Conservation (phyloP, 1,140 invertebrate genomes). For the Philopotamus ludificatus region DNA sequence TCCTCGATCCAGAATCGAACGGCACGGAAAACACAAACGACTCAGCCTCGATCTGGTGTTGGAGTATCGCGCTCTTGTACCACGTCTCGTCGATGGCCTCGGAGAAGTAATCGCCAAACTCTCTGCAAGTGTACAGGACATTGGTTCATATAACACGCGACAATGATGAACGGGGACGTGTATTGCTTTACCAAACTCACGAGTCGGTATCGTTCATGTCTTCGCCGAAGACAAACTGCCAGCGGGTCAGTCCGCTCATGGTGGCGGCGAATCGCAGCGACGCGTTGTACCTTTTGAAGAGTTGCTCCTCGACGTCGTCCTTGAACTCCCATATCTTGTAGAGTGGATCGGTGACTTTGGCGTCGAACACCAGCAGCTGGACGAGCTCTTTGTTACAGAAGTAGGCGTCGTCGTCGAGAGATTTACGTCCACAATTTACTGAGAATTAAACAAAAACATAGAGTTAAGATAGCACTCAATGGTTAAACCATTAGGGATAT, state of each 20-base stretch:
- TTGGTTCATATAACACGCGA: neutral
- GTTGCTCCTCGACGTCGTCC: constrained; percentile 53
- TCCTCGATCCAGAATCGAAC: constrained; percentile 58
- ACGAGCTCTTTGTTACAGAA: constrained; percentile 85
- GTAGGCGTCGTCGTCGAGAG: constrained; percentile 67
- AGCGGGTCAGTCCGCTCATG: constrained; percentile 82
- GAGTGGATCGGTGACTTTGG: constrained; percentile 72
- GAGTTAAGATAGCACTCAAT: too few species aligned
- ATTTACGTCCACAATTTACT: constrained; percentile 64
- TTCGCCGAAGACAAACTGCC: constrained; percentile 70
- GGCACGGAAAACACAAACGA: constrained; percentile 79
- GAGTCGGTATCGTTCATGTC: constrained; percentile 41
- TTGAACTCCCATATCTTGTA: constrained; percentile 64
- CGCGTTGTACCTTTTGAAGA: constrained; percentile 66
- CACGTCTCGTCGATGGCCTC: constrained; percentile 86
- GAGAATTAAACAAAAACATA: too few species aligned
- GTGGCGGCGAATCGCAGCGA: constrained; percentile 81
- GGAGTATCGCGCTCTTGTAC: constrained; percentile 88
- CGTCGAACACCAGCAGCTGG: constrained; percentile 83
- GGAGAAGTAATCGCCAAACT: constrained; percentile 76
- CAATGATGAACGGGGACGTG: too few species aligned
- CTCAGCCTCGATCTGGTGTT: constrained; percentile 73
- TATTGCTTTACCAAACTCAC: constrained; percentile 20
- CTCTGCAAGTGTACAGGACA: constrained; percentile 49
- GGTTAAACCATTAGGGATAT: too few species aligned